Conservation (phyloP, 2,797 vertebrate genomes). For the Oreochromis mossambicus region DNA sequence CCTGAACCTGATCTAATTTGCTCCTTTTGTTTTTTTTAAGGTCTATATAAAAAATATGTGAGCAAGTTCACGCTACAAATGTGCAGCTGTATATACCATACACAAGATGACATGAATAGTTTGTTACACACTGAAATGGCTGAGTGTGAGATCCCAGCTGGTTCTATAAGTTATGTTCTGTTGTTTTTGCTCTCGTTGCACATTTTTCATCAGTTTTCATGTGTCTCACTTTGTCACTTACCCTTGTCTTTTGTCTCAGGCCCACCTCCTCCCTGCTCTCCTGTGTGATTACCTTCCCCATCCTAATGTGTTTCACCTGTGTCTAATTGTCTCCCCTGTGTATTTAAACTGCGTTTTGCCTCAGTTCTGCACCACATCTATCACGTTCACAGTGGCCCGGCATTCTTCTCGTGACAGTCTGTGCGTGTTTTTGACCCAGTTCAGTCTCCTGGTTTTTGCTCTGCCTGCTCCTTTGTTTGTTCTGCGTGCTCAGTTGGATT, state of each 20-base stretch:
- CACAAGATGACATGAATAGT: neutral
- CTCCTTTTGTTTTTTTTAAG: neutral
- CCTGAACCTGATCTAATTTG: neutral
- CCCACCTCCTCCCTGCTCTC: neutral
- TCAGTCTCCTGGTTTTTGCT: neutral
- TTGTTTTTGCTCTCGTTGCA: neutral
- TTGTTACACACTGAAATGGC: neutral
- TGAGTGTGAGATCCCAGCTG: neutral
- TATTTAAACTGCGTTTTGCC: neutral
- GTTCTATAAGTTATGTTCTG: neutral
- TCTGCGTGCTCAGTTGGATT: neutral
- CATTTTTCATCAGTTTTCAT: neutral
- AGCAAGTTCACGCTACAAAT: neutral
- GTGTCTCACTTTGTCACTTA: neutral
- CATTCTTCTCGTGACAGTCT: neutral
- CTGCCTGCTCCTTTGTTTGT: neutral
- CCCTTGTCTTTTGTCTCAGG: neutral
- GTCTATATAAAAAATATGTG: neutral
- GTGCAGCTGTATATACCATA: neutral
- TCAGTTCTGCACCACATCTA: neutral
- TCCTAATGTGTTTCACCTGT: neutral
- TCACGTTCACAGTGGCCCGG: neutral
- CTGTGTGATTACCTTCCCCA: neutral
- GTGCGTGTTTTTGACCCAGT: neutral
- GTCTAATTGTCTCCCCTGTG: neutral